Base-by-base conservation (phyloP, 2,797 vertebrate species). In the Anisognathus igniventris region DNA sequence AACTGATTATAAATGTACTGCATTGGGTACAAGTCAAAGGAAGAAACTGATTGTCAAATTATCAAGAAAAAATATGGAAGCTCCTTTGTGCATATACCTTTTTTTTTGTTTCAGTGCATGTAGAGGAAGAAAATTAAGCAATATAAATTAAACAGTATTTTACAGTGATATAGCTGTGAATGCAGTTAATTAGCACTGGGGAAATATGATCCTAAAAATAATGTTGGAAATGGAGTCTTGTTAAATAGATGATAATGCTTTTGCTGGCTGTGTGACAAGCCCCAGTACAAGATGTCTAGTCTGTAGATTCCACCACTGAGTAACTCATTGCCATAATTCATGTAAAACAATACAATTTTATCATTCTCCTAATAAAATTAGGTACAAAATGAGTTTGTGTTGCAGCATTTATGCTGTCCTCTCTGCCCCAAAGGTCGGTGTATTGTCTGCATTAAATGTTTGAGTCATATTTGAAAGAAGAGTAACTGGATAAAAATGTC, bases 261-360 rank as follows among this genome's bases (percentile, higher is more conserved):
- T 91, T 95, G 35, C 93, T 97, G 97, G 94, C 96, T 76, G 16
- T 64, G 27, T 92, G 91, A 94, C 93, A 97, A 92, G 39, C 72
- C 83, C 66, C 64, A 83, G 70, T 64, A 67, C 80, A 79, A 92
- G 65, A 91, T 87, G 79, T 92, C 90, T 97, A 84, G 88, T 92
- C 93, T 96, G 67, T 92, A 92, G 92, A 92, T 94, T 82, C 75
- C 53, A 93, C 94, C 85, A 78, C 87, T 93, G 92, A 92, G 72
- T 84, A 88, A 77, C 86, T 93, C 78, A 15, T 76, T 90, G 83
- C 90, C 64, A 84, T 90, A 86, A 90, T 92, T 96, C 60, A 71
- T 77, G 79, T 86, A 89, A 95, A 86, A 91, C 68, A 90, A 78
- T 86, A 67, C 72, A 77, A 83, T 95, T 92, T 92, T 91, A 91